Percentiles rank a stretch among this genome's conserved stretches.
Conservation (phyloP, 92 coral and sea anemone genomes). For the Anthopleura xanthogrammica region DNA sequence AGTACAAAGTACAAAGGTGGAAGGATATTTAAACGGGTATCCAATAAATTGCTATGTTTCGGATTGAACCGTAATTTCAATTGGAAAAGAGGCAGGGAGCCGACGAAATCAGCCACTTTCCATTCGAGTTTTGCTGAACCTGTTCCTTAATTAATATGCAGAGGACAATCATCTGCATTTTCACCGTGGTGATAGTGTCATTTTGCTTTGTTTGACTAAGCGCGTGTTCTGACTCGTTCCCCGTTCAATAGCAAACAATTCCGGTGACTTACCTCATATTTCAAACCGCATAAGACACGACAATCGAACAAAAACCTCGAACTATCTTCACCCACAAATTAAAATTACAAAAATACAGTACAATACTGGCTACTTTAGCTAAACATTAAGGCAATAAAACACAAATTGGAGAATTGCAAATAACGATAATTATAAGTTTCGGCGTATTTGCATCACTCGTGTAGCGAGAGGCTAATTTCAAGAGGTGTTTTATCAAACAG, state of each 20-base stretch:
- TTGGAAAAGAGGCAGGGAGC: neutral
- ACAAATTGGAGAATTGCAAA: neutral
- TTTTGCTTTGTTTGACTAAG: conserved; percentile 39
- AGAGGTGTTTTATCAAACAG: conserved; percentile 4
- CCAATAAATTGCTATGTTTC: neutral
- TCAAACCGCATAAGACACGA: conserved; percentile 15
- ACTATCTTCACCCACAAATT: neutral
- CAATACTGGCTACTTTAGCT: neutral
- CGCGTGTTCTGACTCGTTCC: conserved; percentile 40
- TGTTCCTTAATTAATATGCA: conserved; percentile 60
- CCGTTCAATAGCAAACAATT: conserved; percentile 14
- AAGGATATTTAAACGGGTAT: neutral
- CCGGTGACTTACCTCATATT: conserved; percentile 22
- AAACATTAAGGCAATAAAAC: neutral
- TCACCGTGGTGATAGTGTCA: conserved; percentile 44
- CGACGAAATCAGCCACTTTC: conserved; percentile 6
- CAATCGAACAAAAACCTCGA: neutral
- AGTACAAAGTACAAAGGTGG: neutral
- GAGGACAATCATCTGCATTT: conserved; percentile 74
- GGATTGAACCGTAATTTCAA: neutral
- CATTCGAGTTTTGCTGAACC: conserved; percentile 21
- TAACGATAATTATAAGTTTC: neutral
- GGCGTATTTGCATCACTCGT: conserved; percentile 8
- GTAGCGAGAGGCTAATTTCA: neutral
- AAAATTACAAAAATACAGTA: neutral